These are phyloP conservation scores for Drosophila seguyi DNA, from an alignment of 1,140 invertebrate genomes.

Conservation along the genomic window DNA sequence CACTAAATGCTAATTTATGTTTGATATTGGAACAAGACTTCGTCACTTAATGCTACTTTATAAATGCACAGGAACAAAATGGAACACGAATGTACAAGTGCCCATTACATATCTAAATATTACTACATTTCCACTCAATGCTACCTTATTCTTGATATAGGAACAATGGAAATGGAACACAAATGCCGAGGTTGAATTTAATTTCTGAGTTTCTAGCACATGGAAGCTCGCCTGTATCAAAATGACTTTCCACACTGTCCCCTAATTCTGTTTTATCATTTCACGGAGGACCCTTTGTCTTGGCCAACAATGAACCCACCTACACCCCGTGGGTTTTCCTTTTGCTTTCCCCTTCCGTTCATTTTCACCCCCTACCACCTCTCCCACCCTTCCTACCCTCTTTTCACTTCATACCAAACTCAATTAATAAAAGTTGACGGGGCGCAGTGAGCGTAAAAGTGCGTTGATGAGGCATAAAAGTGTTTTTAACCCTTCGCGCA, in stretches of 20 bases:
- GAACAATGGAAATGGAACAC: neutral
- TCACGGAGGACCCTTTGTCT: conserved; percentile 9
- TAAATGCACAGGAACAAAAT: neutral
- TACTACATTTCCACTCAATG: neutral
- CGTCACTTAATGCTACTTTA: neutral
- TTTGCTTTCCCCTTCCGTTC: neutral
- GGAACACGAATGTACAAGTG: neutral
- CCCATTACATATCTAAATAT: neutral
- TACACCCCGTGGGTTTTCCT: neutral
- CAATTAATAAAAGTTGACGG: conserved; percentile 76
- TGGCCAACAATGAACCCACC: neutral
- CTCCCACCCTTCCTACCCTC: neutral
- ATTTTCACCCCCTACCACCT: neutral
- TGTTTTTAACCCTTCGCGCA: conserved; percentile 55
- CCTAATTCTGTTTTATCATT: conserved; percentile 32
- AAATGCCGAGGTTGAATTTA: neutral
- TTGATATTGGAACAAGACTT: neutral
- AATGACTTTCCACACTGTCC: conserved; percentile 1
- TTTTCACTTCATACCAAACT: conserved; percentile 64
- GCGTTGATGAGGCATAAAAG: conserved; percentile 72
- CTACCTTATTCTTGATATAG: neutral
- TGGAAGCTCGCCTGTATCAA: neutral
- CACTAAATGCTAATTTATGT: neutral
- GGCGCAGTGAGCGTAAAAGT: conserved; percentile 60
- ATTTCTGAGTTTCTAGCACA: neutral